Percentiles rank a stretch among this genome's conserved stretches.
Evolutionary conservation across 2,888 invertebrate genomes (phyloP).

Genomic region (Ormyrus nitidulus): DNA sequence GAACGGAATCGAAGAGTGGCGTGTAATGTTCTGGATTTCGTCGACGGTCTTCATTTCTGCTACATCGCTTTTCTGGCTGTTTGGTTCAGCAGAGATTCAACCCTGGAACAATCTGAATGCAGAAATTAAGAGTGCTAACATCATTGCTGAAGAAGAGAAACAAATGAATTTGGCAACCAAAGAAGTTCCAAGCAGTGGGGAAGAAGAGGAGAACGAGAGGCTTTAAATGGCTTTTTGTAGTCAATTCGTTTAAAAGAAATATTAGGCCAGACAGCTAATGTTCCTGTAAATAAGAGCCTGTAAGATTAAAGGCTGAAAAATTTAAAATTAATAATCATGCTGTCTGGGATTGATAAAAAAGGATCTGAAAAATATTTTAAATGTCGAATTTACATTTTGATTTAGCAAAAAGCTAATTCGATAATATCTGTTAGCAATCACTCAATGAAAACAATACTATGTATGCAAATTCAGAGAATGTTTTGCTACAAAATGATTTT

Average conservation of each 20-base stretch:
- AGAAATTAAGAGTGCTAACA: neutral
- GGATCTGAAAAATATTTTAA: too few relatives aligned
- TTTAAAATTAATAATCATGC: too few relatives aligned
- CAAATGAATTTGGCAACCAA: constrained; percentile 61
- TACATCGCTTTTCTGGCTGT: constrained; percentile 82
- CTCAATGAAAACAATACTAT: too few relatives aligned
- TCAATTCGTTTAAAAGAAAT: neutral
- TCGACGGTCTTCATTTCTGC: constrained; percentile 83
- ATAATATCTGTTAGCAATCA: too few relatives aligned
- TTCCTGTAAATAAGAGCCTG: too few relatives aligned
- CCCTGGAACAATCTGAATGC: constrained; percentile 76
- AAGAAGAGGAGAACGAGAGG: constrained; percentile 69
- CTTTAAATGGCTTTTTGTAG: constrained; percentile 59
- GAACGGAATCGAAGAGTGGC: constrained; percentile 88
- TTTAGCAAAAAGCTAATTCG: too few relatives aligned
- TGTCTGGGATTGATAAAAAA: too few relatives aligned
- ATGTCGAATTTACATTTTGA: too few relatives aligned
- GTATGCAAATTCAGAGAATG: too few relatives aligned
- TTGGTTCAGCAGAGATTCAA: constrained; percentile 85
- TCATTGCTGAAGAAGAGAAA: constrained; percentile 65
- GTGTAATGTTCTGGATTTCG: constrained; percentile 84
- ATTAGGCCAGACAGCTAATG: too few relatives aligned
- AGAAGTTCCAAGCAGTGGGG: constrained; percentile 58
- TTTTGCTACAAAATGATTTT: too few relatives aligned
- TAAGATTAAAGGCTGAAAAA: too few relatives aligned